phyloP scores from a whole-genome alignment of 2,888 invertebrate species.

The Thysanoteuthis rhombus region DNA sequence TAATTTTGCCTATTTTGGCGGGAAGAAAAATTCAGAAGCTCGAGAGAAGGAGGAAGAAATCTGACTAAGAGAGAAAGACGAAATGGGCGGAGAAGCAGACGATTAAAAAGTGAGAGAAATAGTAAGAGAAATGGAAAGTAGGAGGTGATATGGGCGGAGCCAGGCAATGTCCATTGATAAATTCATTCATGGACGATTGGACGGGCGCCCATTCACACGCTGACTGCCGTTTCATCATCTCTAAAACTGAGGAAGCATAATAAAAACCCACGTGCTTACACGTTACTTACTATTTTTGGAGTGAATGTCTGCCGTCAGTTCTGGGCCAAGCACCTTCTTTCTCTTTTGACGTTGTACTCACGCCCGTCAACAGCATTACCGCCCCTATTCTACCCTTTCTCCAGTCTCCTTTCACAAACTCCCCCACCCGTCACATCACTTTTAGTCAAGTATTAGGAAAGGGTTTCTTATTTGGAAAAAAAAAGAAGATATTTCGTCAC shows the following conservation, averaged over 20 bases:
- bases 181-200: background rate
- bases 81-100: background rate
- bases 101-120: background rate
- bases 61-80: background rate
- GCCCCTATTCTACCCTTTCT: background rate
- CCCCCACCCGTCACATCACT: background rate
- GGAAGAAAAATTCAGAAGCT: background rate
- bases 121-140: background rate
- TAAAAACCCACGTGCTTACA: background rate
- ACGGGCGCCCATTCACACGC: background rate
- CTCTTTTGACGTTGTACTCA: background rate
- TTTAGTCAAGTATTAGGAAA: background rate
- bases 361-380: background rate
- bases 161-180: background rate
- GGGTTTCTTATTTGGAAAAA: background rate
- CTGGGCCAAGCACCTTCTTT: background rate
- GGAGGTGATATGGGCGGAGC: background rate
- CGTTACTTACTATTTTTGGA: background rate
- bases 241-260: background rate
- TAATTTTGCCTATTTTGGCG: background rate
- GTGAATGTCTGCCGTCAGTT: background rate
- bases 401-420: background rate
- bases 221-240: background rate
- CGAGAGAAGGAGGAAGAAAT: background rate
- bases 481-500: background rate